Percentiles rank a stretch among this genome's conserved stretches.
Conservation (phyloP, 1,140 invertebrate genomes). For the Drosophila pruinosa region DNA sequence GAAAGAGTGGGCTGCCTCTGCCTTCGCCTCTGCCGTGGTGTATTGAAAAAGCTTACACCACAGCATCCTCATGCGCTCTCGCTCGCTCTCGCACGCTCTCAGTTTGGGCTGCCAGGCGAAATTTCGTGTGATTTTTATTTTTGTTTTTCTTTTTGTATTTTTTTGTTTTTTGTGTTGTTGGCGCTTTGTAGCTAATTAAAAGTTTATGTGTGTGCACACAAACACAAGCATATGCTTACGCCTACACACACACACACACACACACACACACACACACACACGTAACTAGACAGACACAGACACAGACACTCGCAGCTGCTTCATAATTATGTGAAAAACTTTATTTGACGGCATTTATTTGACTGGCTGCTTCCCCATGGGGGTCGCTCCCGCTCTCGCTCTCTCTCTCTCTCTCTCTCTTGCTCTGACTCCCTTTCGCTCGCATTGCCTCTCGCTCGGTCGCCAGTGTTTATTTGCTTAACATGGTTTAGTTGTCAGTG, state of each 20-base stretch:
- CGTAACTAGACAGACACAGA: not conserved
- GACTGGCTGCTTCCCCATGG: constrained; percentile 62
- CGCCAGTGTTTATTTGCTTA: constrained; percentile 69
- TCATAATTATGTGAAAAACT: constrained; percentile 77
- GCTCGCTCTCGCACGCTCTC: constrained; percentile 14
- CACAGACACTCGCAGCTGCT: constrained; percentile 5
- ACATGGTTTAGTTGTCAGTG: constrained; percentile 68
- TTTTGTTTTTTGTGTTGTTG: constrained; percentile 31
- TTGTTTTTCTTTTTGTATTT: not conserved
- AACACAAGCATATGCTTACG: constrained; percentile 17
- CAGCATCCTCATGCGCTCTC: constrained; percentile 14
- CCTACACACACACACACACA: constrained; percentile 15
- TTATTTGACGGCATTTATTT: constrained; percentile 76
- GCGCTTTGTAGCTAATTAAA: constrained; percentile 79
- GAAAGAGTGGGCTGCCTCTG: not conserved
- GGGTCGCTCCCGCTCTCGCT: not conserved
- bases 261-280: not conserved
- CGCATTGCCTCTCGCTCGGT: not conserved
- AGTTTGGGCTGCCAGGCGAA: not conserved
- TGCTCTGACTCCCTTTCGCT: not conserved
- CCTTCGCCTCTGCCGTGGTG: constrained; percentile 27
- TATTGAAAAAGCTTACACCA: constrained; percentile 43
- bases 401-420: not conserved
- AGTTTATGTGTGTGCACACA: constrained; percentile 58
- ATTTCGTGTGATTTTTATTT: constrained; percentile 62